Base-by-base conservation (phyloP, 2,888 invertebrate genomes). In the Trilocha varians region DNA sequence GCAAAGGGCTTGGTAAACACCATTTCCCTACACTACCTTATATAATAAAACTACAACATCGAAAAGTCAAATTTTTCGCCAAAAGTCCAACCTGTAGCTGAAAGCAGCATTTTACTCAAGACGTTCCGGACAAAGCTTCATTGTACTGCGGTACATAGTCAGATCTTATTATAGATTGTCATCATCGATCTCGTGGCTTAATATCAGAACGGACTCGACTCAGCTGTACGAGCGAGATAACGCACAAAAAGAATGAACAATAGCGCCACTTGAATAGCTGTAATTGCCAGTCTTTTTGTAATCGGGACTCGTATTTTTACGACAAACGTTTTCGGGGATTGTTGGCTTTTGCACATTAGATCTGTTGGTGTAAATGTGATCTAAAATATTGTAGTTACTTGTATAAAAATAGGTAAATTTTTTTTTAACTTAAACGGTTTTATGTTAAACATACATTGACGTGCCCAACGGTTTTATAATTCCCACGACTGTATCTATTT, bases 161-260 rank as follows among this genome's bases (percentile, higher is more conserved):
- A 67, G 73, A 72, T 72, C 71, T 69, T 69, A 72, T 71, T 72
- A 72, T 67, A 72, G 73, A 72, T 72, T 55, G 57, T 48, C 51
- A 56, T 52, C 57, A 65, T 67, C 68, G 68, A 65, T 67, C 65
- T 57, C 25, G 25, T 11, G 25, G 25, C 25, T 25, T 25, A 25
- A 25, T 25, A 25, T 25, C 25, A 9, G 25, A 25, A 25, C 11
- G 25, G 25, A 25, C 25, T 3, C 25, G 25, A 25, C 25, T 25
- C 25, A 25, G 25, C 25, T 25, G 25, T 25, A 25, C 25, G 25
- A 25, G 25, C 4, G 25, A 25, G 25, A 25, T 25, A 25, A 25
- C 25, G 25, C 4, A 11, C 2, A 25, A 25, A 25, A 25, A 25
- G 25, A 6, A 25, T 11, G 25, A 25, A 25, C 25, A 25, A 25